Evolutionary conservation across 2,797 vertebrate genomes (phyloP).

Genomic region (Aotus griseimembra): DNA sequence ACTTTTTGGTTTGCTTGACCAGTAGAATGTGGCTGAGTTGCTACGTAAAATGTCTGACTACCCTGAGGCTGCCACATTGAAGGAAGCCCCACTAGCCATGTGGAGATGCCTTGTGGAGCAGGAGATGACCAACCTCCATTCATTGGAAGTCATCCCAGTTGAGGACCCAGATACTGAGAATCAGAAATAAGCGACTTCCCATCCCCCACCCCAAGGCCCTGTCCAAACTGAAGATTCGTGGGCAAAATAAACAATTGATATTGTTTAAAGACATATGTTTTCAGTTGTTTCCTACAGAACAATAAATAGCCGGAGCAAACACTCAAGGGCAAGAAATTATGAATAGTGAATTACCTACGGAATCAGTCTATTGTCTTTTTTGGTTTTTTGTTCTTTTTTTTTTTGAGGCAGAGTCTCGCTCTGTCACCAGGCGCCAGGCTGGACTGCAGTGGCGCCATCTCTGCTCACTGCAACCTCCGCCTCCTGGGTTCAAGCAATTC

Average conservation of each 20-base stretch:
- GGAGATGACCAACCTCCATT: background rate
- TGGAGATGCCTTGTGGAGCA: background rate
- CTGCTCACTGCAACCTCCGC: no score
- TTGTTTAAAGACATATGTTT: background rate
- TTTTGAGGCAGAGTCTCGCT: no score
- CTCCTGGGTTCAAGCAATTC: no score
- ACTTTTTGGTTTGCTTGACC: background rate
- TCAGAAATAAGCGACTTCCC: background rate
- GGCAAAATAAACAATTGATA: background rate
- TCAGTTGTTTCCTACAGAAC: background rate
- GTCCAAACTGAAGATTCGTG: background rate
- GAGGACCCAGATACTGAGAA: background rate
- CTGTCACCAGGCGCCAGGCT: no score
- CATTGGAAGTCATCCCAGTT: background rate
- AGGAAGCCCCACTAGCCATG: background rate
- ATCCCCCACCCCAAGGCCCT: background rate
- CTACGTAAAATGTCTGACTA: background rate
- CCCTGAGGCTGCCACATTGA: background rate
- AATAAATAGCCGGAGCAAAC: background rate
- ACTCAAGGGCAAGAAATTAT: background rate
- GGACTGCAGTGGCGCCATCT: no score
- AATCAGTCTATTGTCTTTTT: background rate
- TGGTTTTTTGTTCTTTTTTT: background rate
- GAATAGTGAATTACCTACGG: background rate
- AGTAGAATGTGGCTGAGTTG: background rate